phyloP scores from a whole-genome alignment of 2,888 invertebrate genomes.

The Lepidonotus clava region DNA sequence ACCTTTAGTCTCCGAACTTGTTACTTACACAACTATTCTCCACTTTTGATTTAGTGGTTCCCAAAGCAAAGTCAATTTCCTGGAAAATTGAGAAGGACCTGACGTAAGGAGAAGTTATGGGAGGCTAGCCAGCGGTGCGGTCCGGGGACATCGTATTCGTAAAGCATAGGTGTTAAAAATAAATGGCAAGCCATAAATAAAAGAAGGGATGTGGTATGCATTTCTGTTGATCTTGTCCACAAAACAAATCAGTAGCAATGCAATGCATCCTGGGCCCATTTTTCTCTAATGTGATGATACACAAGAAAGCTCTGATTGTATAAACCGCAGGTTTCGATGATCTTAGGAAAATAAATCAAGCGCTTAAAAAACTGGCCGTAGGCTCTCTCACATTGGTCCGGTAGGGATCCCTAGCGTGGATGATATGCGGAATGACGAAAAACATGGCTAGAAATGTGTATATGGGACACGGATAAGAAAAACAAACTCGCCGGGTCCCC shows the following conservation, averaged over 20 bases:
- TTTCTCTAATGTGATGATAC: not conserved
- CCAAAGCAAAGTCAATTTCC: too few species aligned
- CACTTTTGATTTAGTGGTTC: too few species aligned
- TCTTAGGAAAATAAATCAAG: not conserved
- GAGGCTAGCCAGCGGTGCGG: too few species aligned
- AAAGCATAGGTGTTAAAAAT: too few species aligned
- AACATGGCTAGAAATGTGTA: not conserved
- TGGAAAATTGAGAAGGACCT: too few species aligned
- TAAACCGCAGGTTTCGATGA: constrained; percentile 8
- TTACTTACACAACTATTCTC: too few species aligned
- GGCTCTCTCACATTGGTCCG: not conserved
- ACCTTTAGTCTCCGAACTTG: too few species aligned
- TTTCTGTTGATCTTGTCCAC: constrained; percentile 32
- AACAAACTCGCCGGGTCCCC: too few species aligned
- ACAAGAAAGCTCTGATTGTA: not conserved
- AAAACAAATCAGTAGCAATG: constrained; percentile 16
- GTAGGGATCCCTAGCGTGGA: too few species aligned
- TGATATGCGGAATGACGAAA: not conserved
- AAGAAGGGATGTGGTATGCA: not conserved
- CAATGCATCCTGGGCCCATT: not conserved
- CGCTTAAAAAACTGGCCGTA: not conserved
- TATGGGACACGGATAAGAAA: constrained; percentile 7
- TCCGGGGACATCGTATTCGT: too few species aligned
- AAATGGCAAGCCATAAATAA: not conserved
- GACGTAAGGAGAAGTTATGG: too few species aligned